A percentile compares a stretch with the other conserved stretches of the same genome.
phyloP scores from a whole-genome alignment of 2,888 invertebrate species.

The Cheilosia vulpina region DNA sequence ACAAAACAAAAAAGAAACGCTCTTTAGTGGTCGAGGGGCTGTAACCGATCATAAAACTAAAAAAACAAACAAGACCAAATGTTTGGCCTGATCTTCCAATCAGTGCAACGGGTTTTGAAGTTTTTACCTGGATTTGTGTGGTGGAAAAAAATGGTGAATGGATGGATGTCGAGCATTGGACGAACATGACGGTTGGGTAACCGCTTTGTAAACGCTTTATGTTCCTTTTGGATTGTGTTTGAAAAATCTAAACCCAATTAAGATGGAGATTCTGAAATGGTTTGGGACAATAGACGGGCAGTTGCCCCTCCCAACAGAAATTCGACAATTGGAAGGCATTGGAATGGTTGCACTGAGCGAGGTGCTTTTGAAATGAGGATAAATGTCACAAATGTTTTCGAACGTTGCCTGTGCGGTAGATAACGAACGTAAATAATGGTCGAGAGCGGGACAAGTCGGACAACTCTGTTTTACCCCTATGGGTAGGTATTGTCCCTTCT shows the following conservation, averaged over 20 bases:
- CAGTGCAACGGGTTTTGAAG: conserved; percentile 41
- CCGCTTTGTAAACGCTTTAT: background rate
- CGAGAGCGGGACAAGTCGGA: no score
- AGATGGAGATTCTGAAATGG: background rate
- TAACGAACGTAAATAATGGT: no score
- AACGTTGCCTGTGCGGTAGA: no score
- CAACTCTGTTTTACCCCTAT: no score
- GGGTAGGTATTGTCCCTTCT: no score
- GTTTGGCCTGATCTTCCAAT: conserved; percentile 69
- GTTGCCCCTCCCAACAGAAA: conserved; percentile 27
- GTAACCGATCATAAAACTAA: conserved; percentile 58
- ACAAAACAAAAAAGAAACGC: conserved; percentile 36
- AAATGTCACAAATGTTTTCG: no score
- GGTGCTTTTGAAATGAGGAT: no score
- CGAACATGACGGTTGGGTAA: conserved; percentile 2
- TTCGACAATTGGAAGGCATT: background rate
- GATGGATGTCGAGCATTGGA: conserved; percentile 35
- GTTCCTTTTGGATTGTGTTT: conserved; percentile 7
- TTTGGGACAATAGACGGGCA: background rate
- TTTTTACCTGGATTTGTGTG: conserved; percentile 54
- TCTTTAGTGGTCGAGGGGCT: conserved; percentile 59
- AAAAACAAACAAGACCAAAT: conserved; percentile 61
- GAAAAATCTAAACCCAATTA: conserved; percentile 13
- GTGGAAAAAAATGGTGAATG: conserved; percentile 51
- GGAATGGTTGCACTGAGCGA: background rate